Evolutionary conservation across 1,140 invertebrate genomes (phyloP).

Genomic region (Pseudomyrmex flavicornis): DNA sequence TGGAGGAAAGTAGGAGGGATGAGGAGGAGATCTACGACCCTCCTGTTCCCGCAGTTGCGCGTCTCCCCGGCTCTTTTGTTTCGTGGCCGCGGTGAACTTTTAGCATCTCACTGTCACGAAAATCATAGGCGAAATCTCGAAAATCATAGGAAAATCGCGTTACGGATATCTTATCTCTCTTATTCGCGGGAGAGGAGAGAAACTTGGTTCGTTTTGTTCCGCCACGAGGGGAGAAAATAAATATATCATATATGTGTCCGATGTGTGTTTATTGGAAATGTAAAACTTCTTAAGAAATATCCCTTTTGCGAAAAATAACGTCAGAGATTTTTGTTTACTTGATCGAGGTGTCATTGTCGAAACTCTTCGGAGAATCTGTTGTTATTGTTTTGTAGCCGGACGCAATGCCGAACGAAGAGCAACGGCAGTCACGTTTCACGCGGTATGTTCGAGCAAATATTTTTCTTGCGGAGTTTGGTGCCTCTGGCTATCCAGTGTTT

Average conservation of each 20-base stretch:
- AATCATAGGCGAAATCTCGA: constrained; percentile 8
- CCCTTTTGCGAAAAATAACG: too few species aligned
- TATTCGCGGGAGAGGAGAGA: background rate
- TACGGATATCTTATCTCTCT: too few species aligned
- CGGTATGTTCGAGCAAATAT: constrained; percentile 26
- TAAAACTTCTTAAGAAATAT: too few species aligned
- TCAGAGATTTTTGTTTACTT: too few species aligned
- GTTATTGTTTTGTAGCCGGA: too few species aligned
- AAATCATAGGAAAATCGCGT: constrained; percentile 1
- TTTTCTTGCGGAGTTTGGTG: constrained; percentile 16
- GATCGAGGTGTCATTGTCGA: too few species aligned
- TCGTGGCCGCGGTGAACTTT: constrained; percentile 24
- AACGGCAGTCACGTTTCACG: background rate
- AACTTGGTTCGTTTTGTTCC: too few species aligned
- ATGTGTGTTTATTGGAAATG: too few species aligned
- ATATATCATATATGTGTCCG: too few species aligned
- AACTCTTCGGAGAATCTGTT: too few species aligned
- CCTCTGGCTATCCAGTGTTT: background rate
- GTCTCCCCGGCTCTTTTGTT: constrained; percentile 49
- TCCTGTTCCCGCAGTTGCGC: constrained; percentile 42
- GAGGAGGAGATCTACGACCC: constrained; percentile 55
- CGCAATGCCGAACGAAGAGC: background rate
- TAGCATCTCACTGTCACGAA: background rate
- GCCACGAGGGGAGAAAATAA: too few species aligned
- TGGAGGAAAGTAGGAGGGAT: constrained; percentile 18